phyloP scores from a whole-genome alignment of 2,797 vertebrate genomes.

The Mormyrops attenuatus region DNA sequence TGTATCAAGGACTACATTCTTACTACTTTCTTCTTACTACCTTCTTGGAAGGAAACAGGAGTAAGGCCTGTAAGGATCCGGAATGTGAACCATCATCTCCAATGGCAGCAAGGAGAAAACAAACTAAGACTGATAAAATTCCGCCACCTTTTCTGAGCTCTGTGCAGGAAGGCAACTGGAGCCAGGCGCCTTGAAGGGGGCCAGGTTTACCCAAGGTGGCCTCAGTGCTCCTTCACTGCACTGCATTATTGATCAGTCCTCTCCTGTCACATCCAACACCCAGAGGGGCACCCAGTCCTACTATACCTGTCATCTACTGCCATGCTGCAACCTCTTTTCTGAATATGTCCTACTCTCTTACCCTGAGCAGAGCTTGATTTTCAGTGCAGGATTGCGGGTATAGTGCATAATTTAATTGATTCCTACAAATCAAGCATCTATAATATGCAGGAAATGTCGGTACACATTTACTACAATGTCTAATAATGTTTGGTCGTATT shows the following conservation, averaged over 20 bases:
- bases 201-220: neutral
- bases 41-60: slow-evolving; percentile 42
- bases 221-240: slow-evolving; percentile 48
- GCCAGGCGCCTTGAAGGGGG: slow-evolving; percentile 35
- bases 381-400: neutral
- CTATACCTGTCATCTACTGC: neutral
- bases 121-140: slow-evolving; percentile 57
- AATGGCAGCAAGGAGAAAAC: slow-evolving; percentile 50
- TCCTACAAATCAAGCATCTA: neutral
- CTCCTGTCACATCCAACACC: slow-evolving; percentile 32
- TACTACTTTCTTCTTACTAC: slow-evolving; percentile 23
- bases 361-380: neutral
- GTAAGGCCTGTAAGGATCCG: slow-evolving; percentile 48
- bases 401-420: neutral
- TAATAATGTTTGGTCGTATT: too few species aligned
- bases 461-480: too few species aligned
- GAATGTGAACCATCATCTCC: slow-evolving; percentile 52
- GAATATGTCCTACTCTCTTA: slow-evolving; percentile 9
- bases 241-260: slow-evolving; percentile 66
- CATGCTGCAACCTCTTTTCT: neutral
- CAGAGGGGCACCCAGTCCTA: neutral
- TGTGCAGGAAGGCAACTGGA: slow-evolving; percentile 56
- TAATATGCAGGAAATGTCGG: neutral
- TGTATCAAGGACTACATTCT: neutral
- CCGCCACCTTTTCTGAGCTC: slow-evolving; percentile 57